Evolutionary conservation across 2,888 invertebrate genomes (phyloP).

Genomic region (Polymixis flavicincta): DNA sequence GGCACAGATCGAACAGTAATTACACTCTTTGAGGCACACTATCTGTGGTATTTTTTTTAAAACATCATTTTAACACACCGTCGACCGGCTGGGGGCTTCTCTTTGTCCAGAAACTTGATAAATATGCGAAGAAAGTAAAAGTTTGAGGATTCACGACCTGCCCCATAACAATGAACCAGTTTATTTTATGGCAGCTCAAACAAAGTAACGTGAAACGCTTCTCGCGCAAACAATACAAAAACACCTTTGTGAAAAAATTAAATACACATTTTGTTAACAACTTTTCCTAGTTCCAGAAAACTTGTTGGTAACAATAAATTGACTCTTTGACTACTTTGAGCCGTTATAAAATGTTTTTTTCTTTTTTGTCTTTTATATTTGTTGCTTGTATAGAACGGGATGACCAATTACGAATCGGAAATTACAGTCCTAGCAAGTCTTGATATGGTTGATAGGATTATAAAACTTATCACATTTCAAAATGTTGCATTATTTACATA

Average conservation of each 20-base stretch:
- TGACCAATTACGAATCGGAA: background rate
- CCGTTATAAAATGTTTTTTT: background rate
- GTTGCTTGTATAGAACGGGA: background rate
- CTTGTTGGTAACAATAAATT: constrained; percentile 44
- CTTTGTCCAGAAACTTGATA: background rate
- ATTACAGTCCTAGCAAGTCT: background rate
- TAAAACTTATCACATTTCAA: background rate
- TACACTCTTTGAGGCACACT: too few relatives aligned
- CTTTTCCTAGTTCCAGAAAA: constrained; percentile 6
- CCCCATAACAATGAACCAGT: constrained; percentile 11
- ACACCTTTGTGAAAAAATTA: background rate
- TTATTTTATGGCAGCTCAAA: background rate
- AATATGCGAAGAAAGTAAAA: constrained; percentile 6
- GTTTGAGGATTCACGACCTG: constrained; percentile 1
- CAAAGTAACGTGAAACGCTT: constrained; percentile 8
- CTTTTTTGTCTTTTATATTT: background rate
- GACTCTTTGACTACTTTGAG: constrained; percentile 21
- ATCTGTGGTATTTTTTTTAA: too few relatives aligned
- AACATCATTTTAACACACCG: too few relatives aligned
- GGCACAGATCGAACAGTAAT: too few relatives aligned
- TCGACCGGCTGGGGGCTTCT: background rate
- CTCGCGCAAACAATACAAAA: background rate
- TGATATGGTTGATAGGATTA: background rate
- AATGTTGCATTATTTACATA: background rate
- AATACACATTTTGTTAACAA: constrained; percentile 2